A percentile compares a stretch with the other conserved stretches of the same genome.
phyloP scores from a whole-genome alignment of 37 sponge, comb jelly and placozoan species.

The Spongilla lacustris region DNA sequence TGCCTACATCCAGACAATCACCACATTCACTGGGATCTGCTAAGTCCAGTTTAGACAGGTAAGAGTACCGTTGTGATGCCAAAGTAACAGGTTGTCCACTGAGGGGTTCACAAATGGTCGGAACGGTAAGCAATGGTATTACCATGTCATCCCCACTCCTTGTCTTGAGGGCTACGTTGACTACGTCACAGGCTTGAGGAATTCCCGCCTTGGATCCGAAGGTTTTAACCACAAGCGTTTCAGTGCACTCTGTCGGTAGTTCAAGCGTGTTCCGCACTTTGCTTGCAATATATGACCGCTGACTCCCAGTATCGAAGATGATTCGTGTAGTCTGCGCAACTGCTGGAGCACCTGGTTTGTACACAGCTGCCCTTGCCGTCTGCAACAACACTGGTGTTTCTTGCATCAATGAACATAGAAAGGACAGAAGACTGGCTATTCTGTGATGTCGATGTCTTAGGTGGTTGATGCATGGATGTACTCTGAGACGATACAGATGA shows the following conservation, averaged over 20 bases:
- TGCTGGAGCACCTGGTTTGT: constrained; percentile 16
- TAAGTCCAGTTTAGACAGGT: constrained; percentile 32
- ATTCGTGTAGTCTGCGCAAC: constrained; percentile 7
- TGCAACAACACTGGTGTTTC: constrained; percentile 13
- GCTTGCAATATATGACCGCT: constrained; percentile 19
- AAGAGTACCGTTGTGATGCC: background rate
- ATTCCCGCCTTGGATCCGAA: constrained; percentile 5
- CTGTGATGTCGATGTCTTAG: background rate
- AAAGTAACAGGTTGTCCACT: constrained; percentile 21
- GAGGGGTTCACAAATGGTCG: constrained; percentile 55
- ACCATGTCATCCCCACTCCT: background rate
- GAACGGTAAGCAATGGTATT: constrained; percentile 12
- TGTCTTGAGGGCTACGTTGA: constrained; percentile 3
- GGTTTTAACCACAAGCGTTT: constrained; percentile 8
- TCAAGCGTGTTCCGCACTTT: background rate
- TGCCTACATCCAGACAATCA: background rate
- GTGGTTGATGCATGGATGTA: constrained; percentile 11
- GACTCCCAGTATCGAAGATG: constrained; percentile 14
- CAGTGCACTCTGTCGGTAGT: background rate
- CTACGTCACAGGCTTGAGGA: constrained; percentile 6
- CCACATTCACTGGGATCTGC: constrained; percentile 23
- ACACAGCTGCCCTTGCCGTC: constrained; percentile 16
- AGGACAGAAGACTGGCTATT: background rate
- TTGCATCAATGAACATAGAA: constrained; percentile 1
- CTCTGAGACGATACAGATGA: background rate